phyloP scores from a whole-genome alignment of 2,888 invertebrate genomes.

The Scaptomyza flava region DNA sequence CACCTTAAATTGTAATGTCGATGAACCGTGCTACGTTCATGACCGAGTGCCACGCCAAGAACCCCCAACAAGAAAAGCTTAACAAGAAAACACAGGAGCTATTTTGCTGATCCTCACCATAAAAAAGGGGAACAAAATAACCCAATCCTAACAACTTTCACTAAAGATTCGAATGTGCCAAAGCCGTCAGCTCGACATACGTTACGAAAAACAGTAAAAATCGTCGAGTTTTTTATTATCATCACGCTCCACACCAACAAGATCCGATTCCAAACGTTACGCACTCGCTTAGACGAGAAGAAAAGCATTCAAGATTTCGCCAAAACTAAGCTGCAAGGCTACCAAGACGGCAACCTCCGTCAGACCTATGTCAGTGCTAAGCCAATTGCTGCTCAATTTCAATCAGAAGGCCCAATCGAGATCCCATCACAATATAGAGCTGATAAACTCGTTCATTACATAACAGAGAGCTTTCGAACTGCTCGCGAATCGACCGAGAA shows the following conservation, averaged over 20 bases:
- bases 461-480: constrained; percentile 75
- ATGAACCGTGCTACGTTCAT: constrained; percentile 73
- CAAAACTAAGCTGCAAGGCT: constrained; percentile 74
- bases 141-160: neutral
- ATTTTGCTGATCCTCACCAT: constrained; percentile 17
- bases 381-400: constrained; percentile 81
- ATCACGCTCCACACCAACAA: constrained; percentile 20
- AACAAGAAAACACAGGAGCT: constrained; percentile 27
- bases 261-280: constrained; percentile 6
- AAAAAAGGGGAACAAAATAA: neutral
- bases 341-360: constrained; percentile 82
- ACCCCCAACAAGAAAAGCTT: constrained; percentile 32
- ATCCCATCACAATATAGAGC: constrained; percentile 80
- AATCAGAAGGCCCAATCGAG: constrained; percentile 81
- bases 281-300: constrained; percentile 21
- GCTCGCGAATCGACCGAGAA: constrained; percentile 35
- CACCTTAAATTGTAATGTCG: constrained; percentile 75
- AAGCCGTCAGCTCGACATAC: constrained; percentile 54
- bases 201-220: constrained; percentile 38
- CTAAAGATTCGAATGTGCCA: constrained; percentile 53
- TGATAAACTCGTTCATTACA: constrained; percentile 84
- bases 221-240: neutral
- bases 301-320: constrained; percentile 80
- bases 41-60: constrained; percentile 63
- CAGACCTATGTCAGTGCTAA: constrained; percentile 84